Base-by-base conservation (phyloP, 1,140 invertebrate species). In the Cheumatopsyche charites region DNA sequence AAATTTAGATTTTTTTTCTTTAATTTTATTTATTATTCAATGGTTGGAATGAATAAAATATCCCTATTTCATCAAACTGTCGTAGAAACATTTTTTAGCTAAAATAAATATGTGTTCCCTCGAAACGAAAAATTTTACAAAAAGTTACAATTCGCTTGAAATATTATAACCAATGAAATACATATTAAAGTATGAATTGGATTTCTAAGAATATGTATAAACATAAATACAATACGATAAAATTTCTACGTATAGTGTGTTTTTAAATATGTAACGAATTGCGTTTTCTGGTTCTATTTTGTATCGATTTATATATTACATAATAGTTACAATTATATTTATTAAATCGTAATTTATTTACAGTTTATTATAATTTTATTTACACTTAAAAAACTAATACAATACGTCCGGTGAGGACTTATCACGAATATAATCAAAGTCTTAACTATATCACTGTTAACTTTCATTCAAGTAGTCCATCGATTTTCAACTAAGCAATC, bases 241-340 rank as follows among this genome's bases (percentile, higher is more conserved):
- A 55, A 68, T 68, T 55, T 58, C 52, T 58, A 68, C 58, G 13
- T 65, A 65, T 65, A 21, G 29, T 36, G 29, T 36, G 29, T 36
- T 36, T 26, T 23, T 75, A 70, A 43, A 61, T 72, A 67, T 75
- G 70, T 70, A 68, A 42, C 71, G 68, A 67, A 67, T 73, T 70
- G 70, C 67, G 17, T 45, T 63, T 72, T 72, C 67, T 72, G 70
- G 67, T 73, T 62, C 62, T 71, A 62, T 75, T 70, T 62, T 72
- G 45, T 71, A 45, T 47, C 17, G 25, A 67, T 55, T 68, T 58
- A 58, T 15, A 67, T 19, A n/a, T n/a, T n/a, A n/a, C n/a, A n/a
- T n/a, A n/a, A n/a, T n/a, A 49, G 12, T 15, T 52, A 67, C 42
- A 67, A 67, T 67, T 49, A 67, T 49, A 26, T 13, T 12, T 52